phyloP scores from a whole-genome alignment of 2,113 vertebrate genomes.

The Phrynocephalus versicolor region DNA sequence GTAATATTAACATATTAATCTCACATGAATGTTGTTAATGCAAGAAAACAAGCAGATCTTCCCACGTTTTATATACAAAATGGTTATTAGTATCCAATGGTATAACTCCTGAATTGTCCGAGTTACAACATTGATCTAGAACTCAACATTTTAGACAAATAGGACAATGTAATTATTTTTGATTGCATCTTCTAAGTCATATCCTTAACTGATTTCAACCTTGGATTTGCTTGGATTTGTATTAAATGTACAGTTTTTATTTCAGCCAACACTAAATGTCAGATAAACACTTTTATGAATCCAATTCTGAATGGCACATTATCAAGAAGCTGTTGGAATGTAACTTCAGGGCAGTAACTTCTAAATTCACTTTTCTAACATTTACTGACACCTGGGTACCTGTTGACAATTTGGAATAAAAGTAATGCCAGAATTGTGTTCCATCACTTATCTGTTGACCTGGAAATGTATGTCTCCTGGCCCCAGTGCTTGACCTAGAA shows the following conservation, averaged over 20 bases:
- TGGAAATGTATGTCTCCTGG: slow-evolving; percentile 6
- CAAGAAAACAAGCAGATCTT: neutral
- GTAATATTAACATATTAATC: neutral
- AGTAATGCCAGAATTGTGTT: neutral
- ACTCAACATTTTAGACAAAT: neutral
- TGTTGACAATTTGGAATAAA: neutral
- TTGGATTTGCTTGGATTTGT: slow-evolving; percentile 1
- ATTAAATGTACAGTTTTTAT: neutral
- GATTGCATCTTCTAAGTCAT: neutral
- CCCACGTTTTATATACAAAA: neutral
- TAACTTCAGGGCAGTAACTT: neutral
- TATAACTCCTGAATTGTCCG: neutral
- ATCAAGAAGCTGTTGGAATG: neutral
- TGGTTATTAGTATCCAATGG: neutral
- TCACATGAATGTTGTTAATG: neutral
- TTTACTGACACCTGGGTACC: neutral
- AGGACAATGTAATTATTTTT: neutral
- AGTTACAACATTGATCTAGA: neutral
- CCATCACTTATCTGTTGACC: neutral
- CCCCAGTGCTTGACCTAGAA: neutral
- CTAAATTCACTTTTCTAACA: neutral
- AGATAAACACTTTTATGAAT: neutral
- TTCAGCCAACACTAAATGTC: neutral
- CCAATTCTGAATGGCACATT: neutral
- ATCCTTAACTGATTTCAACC: neutral